Conservation (phyloP, 2,113 vertebrate species). For the Varanus komodoensis region DNA sequence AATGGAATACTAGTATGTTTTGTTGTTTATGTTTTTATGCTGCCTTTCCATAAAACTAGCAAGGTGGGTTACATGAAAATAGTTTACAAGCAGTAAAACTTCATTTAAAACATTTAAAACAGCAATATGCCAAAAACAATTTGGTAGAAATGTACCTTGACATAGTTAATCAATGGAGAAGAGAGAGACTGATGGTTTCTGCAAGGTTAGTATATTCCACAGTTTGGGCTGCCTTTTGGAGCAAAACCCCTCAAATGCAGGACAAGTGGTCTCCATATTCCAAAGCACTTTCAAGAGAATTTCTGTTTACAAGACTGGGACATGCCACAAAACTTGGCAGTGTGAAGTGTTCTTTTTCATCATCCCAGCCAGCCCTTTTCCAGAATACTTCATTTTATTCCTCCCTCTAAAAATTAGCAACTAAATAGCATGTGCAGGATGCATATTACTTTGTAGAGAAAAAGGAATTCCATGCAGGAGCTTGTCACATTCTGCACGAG, state of each 20-base stretch:
- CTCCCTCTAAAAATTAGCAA: too few relatives aligned
- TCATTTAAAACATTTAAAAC: neutral
- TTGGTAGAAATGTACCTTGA: neutral
- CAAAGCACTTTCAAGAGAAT: neutral
- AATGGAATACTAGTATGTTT: too few relatives aligned
- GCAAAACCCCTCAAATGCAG: neutral
- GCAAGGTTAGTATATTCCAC: neutral
- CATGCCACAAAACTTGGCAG: neutral
- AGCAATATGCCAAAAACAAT: neutral
- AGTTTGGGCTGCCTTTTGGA: neutral
- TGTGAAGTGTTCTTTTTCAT: neutral
- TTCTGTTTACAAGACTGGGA: neutral
- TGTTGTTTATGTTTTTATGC: too few relatives aligned
- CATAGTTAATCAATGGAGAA: neutral
- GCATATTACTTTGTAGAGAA: too few relatives aligned
- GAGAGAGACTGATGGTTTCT: neutral
- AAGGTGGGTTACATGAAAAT: neutral
- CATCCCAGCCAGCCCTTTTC: neutral
- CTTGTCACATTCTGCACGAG: too few relatives aligned
- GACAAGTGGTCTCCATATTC: neutral
- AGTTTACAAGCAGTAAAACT: neutral
- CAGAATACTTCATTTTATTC: neutral
- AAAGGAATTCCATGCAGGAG: too few relatives aligned
- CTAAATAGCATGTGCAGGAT: neutral
- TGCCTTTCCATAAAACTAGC: neutral